Evolutionary conservation across 2,888 invertebrate species (phyloP), one percentile per base, ranked within the genome.

Genomic region (Caenorhabditis wallacei): DNA sequence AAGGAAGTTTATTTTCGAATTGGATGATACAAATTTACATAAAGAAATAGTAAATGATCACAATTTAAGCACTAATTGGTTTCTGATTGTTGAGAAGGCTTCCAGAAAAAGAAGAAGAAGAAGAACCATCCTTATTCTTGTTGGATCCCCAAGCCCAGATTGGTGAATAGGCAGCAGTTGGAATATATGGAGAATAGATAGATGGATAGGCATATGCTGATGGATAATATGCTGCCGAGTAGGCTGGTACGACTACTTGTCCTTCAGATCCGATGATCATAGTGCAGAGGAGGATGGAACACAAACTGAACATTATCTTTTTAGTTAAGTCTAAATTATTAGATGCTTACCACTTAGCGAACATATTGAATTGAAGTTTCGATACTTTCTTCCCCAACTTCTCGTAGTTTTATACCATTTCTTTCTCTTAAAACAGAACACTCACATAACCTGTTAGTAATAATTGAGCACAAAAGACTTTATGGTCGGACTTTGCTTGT

Each of bases 171-270:
- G 76, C 68, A 37, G 72, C 72, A 22, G 61, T 48, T 53, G 72
- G 51, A 53, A 69, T 48, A 59, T 76, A 76, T 48, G 76, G 76
- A 59, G 76, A 76, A 37, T 74, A 74, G 64, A 64, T 56, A 48
- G 74, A 75, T 57, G 75, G 75, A 51, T 75, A 75, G 75, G 66
- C 75, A 54, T 75, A 75, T 10, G 56, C 54, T n/a, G 78, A 69
- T 37, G 78, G 78, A 37, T 63, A 61, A 51, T 76, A 76, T 51
- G 68, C 68, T 37, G 76, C 68, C 2, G 68, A 57, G 54, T 78
- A 78, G 35, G 78, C 63, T 35, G 78, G 78, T 13, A 78, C 69
- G 8, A 78, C 78, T 10, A 78, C 69, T 70, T 78, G 78, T 11
- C 53, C 53, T 0, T 54, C 40, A 37, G 78, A 59, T 59, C 78